Evolutionary conservation across 1,140 invertebrate species (phyloP).

Genomic region (Penaeus vannamei): DNA sequence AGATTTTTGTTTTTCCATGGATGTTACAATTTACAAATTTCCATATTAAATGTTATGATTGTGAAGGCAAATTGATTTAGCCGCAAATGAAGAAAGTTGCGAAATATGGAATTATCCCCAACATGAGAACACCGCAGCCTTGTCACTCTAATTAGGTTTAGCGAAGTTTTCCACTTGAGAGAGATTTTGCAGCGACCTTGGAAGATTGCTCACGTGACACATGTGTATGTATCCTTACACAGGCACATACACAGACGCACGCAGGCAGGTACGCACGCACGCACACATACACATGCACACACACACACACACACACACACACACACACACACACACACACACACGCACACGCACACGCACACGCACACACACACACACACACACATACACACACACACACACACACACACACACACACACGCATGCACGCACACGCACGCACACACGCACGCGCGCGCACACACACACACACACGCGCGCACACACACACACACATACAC

Average conservation of each 20-base stretch:
- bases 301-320: too few relatives aligned
- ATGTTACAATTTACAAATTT: too few relatives aligned
- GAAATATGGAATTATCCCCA: too few relatives aligned
- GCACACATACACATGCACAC: background rate
- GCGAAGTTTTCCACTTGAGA: too few relatives aligned
- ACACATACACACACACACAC: background rate
- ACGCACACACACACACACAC: constrained; percentile 11
- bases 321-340: background rate
- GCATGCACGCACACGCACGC: background rate
- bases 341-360: constrained; percentile 4
- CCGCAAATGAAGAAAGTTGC: too few relatives aligned
- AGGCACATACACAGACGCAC: background rate
- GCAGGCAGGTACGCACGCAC: background rate
- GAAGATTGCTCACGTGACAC: background rate
- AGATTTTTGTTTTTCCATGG: too few relatives aligned
- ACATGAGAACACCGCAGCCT: too few relatives aligned
- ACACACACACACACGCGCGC: constrained; percentile 3
- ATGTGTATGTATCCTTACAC: background rate
- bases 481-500: constrained; percentile 11
- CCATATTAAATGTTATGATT: too few relatives aligned
- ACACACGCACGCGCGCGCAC: background rate
- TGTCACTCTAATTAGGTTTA: too few relatives aligned
- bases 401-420: background rate
- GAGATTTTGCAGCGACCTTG: background rate
- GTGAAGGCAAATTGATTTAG: too few relatives aligned